Conservation (phyloP, 2,888 invertebrate species). For the Eilema sororculum region DNA sequence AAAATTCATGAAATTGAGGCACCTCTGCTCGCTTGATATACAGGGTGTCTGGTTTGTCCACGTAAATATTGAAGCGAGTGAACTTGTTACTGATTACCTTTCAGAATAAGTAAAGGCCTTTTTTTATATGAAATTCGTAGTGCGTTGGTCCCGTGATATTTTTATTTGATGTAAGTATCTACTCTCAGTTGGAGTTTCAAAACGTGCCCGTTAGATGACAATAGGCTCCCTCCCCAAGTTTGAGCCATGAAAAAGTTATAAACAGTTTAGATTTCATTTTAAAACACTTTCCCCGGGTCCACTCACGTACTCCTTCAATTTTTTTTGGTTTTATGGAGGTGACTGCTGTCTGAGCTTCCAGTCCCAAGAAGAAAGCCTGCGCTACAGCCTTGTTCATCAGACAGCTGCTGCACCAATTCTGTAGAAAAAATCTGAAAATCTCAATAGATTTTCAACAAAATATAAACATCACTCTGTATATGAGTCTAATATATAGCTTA, state of each 20-base stretch:
- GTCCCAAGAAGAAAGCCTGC: no score
- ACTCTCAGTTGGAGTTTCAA: not conserved
- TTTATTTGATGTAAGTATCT: not conserved
- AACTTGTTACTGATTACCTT: constrained; percentile 10
- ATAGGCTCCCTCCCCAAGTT: not conserved
- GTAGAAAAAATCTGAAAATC: no score
- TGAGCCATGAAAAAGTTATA: not conserved
- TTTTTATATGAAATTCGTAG: constrained; percentile 3
- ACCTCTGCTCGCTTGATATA: constrained; percentile 64
- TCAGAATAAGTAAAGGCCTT: not conserved
- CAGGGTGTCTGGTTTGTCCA: constrained; percentile 13
- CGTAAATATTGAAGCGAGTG: constrained; percentile 17
- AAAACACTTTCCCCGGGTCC: no score
- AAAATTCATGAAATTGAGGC: constrained; percentile 74
- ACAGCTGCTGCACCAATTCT: no score
- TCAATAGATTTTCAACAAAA: no score
- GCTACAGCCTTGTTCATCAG: no score
- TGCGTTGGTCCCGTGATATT: not conserved
- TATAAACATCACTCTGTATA: constrained; percentile 7
- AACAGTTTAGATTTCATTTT: no score
- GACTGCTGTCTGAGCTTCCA: no score
- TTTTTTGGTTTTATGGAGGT: no score
- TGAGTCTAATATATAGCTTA: not conserved
- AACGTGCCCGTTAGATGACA: not conserved
- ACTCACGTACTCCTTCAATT: no score